phyloP scores from a whole-genome alignment of 2,113 vertebrate genomes.

The Podarcis cretensis region DNA sequence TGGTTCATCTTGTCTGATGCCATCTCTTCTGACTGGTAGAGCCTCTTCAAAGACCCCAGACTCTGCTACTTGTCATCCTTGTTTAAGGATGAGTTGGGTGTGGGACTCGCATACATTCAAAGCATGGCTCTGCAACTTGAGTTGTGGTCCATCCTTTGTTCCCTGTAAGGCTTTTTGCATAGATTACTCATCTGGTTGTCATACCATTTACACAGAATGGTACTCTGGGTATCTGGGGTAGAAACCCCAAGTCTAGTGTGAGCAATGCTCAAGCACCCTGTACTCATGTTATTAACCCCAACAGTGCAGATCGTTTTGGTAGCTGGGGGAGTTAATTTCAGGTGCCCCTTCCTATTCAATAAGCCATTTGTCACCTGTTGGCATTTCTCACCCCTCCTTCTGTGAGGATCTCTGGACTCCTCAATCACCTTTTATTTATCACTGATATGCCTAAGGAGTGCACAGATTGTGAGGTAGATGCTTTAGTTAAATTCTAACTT shows the following conservation, averaged over 20 bases:
- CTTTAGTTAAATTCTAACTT: too few species aligned
- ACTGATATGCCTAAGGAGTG: constrained; percentile 56
- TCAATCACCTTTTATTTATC: constrained; percentile 69
- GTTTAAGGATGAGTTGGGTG: neutral
- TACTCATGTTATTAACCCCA: neutral
- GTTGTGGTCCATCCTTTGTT: neutral
- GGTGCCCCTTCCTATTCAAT: neutral
- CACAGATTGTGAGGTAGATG: constrained; percentile 71
- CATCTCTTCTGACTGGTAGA: too few species aligned
- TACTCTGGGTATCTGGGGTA: neutral
- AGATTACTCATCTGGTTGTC: neutral
- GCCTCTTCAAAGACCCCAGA: neutral
- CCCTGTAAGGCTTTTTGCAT: neutral
- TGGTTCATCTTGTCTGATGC: neutral
- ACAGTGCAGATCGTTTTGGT: neutral
- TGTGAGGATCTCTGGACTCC: neutral
- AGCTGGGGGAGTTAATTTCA: neutral
- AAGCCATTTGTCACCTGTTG: neutral
- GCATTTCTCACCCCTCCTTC: neutral
- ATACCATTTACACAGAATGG: neutral
- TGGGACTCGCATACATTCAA: neutral
- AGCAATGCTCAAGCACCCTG: neutral
- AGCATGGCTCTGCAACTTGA: neutral
- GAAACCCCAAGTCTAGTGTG: too few species aligned
- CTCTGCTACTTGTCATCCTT: neutral